Conservation (phyloP, 2,888 invertebrate genomes). For the Cantharis flavilabris region DNA sequence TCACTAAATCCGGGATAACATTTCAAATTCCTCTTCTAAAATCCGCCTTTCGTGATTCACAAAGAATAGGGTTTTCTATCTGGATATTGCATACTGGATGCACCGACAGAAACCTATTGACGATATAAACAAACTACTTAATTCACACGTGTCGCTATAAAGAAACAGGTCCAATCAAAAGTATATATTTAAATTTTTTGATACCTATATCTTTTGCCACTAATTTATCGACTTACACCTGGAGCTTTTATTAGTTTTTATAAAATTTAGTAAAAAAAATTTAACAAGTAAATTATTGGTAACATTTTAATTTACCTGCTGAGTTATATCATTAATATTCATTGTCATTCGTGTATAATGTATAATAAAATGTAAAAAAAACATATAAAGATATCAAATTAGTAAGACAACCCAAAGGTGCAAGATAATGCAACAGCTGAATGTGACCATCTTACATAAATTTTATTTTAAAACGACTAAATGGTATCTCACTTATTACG, state of each 20-base stretch:
- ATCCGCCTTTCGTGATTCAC: conserved; percentile 38
- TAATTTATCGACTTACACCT: not conserved
- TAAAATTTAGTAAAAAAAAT: not conserved
- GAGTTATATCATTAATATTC: not conserved
- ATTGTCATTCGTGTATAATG: not conserved
- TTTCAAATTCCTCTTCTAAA: conserved; percentile 46
- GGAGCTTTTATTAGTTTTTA: not conserved
- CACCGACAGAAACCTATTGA: not conserved
- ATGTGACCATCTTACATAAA: not conserved
- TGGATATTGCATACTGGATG: conserved; percentile 48
- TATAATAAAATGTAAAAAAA: not conserved
- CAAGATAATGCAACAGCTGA: not conserved
- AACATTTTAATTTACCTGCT: conserved; percentile 1
- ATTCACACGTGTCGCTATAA: not conserved
- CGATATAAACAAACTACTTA: not conserved
- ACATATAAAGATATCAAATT: not conserved
- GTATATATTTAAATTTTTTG: not conserved
- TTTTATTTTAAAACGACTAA: not conserved
- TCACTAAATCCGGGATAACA: conserved; percentile 43
- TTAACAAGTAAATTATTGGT: not conserved
- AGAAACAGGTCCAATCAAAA: not conserved
- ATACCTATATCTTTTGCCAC: not conserved
- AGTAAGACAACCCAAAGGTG: not conserved
- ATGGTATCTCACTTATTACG: not conserved
- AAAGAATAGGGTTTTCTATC: conserved; percentile 47